phyloP scores from a whole-genome alignment of 2,888 invertebrate species.

The Amphiduros pacificus region DNA sequence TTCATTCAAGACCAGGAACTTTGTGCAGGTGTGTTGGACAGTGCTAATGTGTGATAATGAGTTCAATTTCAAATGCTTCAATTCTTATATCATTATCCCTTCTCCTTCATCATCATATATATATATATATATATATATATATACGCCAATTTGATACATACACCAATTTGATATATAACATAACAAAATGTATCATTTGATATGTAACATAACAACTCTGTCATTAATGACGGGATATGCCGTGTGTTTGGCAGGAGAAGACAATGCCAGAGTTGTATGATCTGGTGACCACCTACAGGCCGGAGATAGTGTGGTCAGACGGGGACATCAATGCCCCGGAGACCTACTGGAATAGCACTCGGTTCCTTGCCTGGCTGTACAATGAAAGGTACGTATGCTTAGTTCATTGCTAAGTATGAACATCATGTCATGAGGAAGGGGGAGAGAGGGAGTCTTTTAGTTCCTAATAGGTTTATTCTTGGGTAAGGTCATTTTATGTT shows the following conservation, averaged over 20 bases:
- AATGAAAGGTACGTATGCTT: constrained; percentile 52
- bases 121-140: not conserved
- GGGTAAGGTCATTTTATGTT: not conserved
- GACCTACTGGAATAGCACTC: constrained; percentile 57
- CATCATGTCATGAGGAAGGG: too few relatives aligned
- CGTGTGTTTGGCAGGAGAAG: constrained; percentile 42
- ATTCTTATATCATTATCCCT: too few relatives aligned
- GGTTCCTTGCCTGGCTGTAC: constrained; percentile 61
- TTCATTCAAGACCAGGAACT: not conserved
- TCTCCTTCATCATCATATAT: too few relatives aligned
- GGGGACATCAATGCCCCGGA: constrained; percentile 79
- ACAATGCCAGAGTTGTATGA: constrained; percentile 72
- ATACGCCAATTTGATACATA: not conserved
- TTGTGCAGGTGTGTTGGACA: constrained; percentile 48
- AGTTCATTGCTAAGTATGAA: too few relatives aligned
- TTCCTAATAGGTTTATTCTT: not conserved
- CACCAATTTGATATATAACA: not conserved
- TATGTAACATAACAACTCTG: not conserved
- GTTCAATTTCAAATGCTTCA: too few relatives aligned
- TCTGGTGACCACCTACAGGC: constrained; percentile 50
- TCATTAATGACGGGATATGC: not conserved
- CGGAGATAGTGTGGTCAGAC: constrained; percentile 58
- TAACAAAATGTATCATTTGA: not conserved
- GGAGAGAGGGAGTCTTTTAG: too few relatives aligned
- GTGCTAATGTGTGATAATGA: too few relatives aligned